A percentile compares a stretch with the other conserved stretches of the same genome.
phyloP scores from a whole-genome alignment of 1,140 invertebrate species.

The Diachasmimorpha longicaudata region DNA sequence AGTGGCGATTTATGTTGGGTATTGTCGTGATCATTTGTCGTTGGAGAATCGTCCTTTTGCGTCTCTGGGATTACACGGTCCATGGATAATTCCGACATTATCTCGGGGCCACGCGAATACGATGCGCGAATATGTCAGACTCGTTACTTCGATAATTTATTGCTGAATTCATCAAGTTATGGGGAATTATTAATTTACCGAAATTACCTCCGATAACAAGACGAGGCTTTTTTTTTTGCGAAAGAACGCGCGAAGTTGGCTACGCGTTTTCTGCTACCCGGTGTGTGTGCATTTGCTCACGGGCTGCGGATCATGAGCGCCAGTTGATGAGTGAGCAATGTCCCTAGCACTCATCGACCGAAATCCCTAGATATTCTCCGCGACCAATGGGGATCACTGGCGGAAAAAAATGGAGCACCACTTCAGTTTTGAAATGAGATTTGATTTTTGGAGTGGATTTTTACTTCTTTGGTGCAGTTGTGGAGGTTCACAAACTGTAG shows the following conservation, averaged over 20 bases:
- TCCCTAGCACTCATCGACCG: too few species aligned
- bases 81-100: not conserved
- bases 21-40: not conserved
- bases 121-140: not conserved
- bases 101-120: not conserved
- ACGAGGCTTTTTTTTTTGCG: not conserved
- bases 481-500: too few species aligned
- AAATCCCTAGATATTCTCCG: too few species aligned
- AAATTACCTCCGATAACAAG: not conserved
- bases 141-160: not conserved
- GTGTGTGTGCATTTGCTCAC: not conserved
- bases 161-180: not conserved
- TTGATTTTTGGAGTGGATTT: too few species aligned
- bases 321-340: too few species aligned
- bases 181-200: not conserved
- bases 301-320: too few species aligned
- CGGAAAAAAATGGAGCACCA: too few species aligned
- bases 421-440: too few species aligned
- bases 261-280: not conserved
- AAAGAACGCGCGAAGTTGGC: slow-evolving; percentile 3
- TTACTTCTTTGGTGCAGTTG: too few species aligned
- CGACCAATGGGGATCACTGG: too few species aligned
- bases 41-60: not conserved
- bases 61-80: not conserved
- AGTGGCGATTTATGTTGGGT: not conserved